phyloP scores from a whole-genome alignment of 1,140 invertebrate genomes.

The Caenorhabditis briggsae region DNA sequence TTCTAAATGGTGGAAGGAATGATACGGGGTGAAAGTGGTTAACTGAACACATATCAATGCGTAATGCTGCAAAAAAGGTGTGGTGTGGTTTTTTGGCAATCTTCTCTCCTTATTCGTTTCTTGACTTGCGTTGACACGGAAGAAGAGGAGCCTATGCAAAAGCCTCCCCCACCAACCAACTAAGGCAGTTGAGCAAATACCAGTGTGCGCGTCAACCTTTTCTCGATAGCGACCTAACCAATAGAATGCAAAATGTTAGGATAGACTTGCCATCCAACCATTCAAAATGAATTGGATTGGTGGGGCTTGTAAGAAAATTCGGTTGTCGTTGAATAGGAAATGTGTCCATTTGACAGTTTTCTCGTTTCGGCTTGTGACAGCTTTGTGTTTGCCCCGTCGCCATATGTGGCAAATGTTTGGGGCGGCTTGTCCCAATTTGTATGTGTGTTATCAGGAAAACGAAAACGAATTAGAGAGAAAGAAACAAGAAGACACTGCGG shows the following conservation, averaged over 20 bases:
- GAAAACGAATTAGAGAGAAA: neutral
- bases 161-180: neutral
- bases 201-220: slow-evolving; percentile 4
- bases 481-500: neutral
- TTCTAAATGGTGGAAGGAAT: neutral
- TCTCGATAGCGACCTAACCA: slow-evolving; percentile 22
- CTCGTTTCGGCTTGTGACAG: slow-evolving; percentile 47
- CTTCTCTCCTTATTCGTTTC: neutral
- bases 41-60: slow-evolving; percentile 26
- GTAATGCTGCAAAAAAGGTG: slow-evolving; percentile 36
- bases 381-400: slow-evolving; percentile 22
- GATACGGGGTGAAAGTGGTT: neutral
- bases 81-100: slow-evolving; percentile 51
- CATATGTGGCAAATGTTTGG: slow-evolving; percentile 53
- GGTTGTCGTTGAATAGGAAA: neutral
- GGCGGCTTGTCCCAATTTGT: slow-evolving; percentile 44
- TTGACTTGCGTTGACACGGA: slow-evolving; percentile 45
- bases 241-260: neutral
- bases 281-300: neutral
- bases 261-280: slow-evolving; percentile 20
- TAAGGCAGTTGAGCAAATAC: slow-evolving; percentile 54
- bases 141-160: slow-evolving; percentile 15
- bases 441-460: slow-evolving; percentile 16
- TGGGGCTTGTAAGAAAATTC: too few species aligned
- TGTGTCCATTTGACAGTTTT: slow-evolving; percentile 45